phyloP scores from a whole-genome alignment of 1,140 invertebrate species.

The Tigriopus japonicus region DNA sequence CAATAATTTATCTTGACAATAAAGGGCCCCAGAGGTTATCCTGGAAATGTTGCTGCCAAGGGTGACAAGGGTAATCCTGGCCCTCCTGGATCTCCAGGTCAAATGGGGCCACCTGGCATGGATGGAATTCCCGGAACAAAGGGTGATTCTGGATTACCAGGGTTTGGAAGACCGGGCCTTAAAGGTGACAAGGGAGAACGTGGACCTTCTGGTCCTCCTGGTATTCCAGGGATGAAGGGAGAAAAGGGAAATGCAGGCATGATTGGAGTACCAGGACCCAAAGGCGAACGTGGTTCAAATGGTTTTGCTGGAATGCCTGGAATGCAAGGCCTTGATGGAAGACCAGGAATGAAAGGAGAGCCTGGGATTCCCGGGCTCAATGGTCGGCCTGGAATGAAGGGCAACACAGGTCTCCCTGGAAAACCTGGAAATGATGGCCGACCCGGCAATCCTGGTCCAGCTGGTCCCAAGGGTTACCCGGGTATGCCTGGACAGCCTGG shows the following conservation, averaged over 20 bases:
- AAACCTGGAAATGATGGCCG: slow-evolving; percentile 19
- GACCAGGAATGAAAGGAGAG: slow-evolving; percentile 23
- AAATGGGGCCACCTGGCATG: not conserved
- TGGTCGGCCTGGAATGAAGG: slow-evolving; percentile 19
- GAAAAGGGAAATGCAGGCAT: slow-evolving; percentile 13
- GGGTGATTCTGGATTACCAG: slow-evolving; percentile 19
- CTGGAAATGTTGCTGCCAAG: slow-evolving; percentile 39
- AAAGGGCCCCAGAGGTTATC: slow-evolving; percentile 22
- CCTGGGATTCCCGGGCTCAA: slow-evolving; percentile 39
- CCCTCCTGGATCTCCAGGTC: slow-evolving; percentile 6
- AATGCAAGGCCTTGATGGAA: slow-evolving; percentile 17
- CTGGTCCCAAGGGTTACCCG: slow-evolving; percentile 52
- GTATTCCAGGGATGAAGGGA: slow-evolving; percentile 22
- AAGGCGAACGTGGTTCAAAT: slow-evolving; percentile 18
- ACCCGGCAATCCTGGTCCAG: slow-evolving; percentile 19
- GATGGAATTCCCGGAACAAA: slow-evolving; percentile 9
- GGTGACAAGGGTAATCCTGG: slow-evolving; percentile 34
- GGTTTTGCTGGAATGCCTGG: slow-evolving; percentile 18
- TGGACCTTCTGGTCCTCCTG: slow-evolving; percentile 32
- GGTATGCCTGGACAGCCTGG: slow-evolving; percentile 44
- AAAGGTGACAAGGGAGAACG: slow-evolving; percentile 20
- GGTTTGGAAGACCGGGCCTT: slow-evolving; percentile 15
- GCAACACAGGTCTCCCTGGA: slow-evolving; percentile 21
- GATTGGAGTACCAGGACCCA: slow-evolving; percentile 18
- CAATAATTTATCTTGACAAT: too few species aligned